phyloP scores from a whole-genome alignment of 2,888 invertebrate species.

The Scrobipalpa costella region DNA sequence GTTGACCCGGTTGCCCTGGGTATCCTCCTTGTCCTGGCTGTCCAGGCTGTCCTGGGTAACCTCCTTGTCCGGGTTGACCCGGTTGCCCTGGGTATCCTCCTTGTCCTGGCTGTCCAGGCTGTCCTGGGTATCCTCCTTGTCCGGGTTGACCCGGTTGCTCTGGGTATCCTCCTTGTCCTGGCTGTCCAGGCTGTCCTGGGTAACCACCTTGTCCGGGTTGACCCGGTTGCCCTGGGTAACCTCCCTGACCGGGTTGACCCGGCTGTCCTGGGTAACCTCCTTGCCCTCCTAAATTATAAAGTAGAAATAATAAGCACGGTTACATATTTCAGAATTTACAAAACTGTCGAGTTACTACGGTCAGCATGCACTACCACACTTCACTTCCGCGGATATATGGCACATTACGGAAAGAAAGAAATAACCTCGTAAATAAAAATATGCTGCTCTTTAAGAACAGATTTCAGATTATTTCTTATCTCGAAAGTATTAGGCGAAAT shows the following conservation, averaged over 20 bases:
- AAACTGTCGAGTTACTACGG: neutral
- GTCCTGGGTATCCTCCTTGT: constrained; percentile 35
- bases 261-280: constrained; percentile 46
- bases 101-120: constrained; percentile 34
- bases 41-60: constrained; percentile 34
- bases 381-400: neutral
- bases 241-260: constrained; percentile 35
- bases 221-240: constrained; percentile 44
- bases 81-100: constrained; percentile 33
- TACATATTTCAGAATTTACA: neutral
- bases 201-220: constrained; percentile 42
- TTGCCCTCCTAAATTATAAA: constrained; percentile 28
- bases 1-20: constrained; percentile 34
- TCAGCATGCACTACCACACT: neutral
- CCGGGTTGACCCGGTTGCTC: constrained; percentile 37
- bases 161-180: constrained; percentile 37
- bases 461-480: too few species aligned
- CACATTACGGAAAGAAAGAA: neutral
- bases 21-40: constrained; percentile 35
- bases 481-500: neutral
- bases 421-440: too few species aligned
- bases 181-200: constrained; percentile 51
- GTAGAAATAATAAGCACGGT: constrained; percentile 25
- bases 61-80: constrained; percentile 35
- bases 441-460: too few species aligned